Conservation (phyloP, 2,797 vertebrate genomes). For the Ibycter americanus region DNA sequence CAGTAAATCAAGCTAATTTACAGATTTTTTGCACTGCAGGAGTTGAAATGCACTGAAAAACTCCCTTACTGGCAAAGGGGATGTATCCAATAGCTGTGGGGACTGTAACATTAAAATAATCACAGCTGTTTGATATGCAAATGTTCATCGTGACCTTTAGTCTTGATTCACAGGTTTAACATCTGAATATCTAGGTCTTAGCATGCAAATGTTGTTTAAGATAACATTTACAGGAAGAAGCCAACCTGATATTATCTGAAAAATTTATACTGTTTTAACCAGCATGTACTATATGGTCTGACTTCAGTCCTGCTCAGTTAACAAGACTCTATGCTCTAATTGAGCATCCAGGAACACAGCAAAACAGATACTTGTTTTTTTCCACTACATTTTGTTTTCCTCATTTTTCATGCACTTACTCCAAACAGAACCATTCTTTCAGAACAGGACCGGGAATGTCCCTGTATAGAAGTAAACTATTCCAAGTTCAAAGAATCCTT, state of each 20-base stretch:
- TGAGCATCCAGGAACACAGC: neutral
- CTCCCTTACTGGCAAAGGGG: neutral
- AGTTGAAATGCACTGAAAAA: neutral
- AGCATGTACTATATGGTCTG: neutral
- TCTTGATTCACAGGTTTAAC: neutral
- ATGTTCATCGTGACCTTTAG: neutral
- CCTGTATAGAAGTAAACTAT: neutral
- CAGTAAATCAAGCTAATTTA: neutral
- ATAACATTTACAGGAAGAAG: neutral
- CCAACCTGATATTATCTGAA: neutral
- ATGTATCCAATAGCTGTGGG: neutral
- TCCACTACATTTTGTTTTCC: neutral
- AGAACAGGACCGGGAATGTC: neutral
- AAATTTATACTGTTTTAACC: neutral
- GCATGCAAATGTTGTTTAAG: neutral
- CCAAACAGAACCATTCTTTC: neutral
- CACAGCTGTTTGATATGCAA: neutral
- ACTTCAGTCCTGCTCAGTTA: neutral
- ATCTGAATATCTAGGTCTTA: neutral
- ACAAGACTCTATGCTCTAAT: neutral
- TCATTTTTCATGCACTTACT: neutral
- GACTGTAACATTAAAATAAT: neutral
- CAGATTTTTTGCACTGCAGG: neutral
- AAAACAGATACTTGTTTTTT: neutral
- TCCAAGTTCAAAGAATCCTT: neutral